Percentiles rank a stretch among this genome's conserved stretches.
Evolutionary conservation across 2,888 invertebrate species (phyloP).

Genomic region (Plagodis pulveraria): DNA sequence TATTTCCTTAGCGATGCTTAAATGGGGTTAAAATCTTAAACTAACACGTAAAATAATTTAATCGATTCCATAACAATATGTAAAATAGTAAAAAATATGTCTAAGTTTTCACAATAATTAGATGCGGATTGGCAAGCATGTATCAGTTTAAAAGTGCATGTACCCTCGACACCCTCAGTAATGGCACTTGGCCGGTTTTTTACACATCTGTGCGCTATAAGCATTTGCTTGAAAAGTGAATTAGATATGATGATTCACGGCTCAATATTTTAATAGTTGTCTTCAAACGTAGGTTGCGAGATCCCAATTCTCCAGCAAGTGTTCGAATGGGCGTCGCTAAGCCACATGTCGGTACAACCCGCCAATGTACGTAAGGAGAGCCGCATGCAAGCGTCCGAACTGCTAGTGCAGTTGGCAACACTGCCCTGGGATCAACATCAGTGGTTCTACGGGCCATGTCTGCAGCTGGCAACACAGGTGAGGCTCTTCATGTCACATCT

Average conservation of each 20-base stretch:
- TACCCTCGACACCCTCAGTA: no score
- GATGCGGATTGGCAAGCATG: no score
- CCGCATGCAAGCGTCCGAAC: conserved; percentile 49
- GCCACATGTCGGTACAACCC: conserved; percentile 37
- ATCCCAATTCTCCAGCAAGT: conserved; percentile 53
- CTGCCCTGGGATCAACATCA: conserved; percentile 63
- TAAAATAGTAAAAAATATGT: no score
- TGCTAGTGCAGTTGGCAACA: conserved; percentile 48
- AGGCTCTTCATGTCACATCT: not conserved
- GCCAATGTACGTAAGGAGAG: conserved; percentile 39
- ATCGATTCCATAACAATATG: no score
- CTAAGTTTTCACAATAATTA: no score
- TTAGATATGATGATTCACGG: not conserved
- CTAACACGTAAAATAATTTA: no score
- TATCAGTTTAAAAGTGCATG: no score
- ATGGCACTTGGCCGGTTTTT: no score
- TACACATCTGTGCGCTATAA: no score
- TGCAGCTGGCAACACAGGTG: conserved; percentile 58
- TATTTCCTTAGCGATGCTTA: no score
- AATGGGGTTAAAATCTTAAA: no score
- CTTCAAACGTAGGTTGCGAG: conserved; percentile 48
- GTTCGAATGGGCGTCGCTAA: conserved; percentile 59
- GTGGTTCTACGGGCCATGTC: conserved; percentile 56
- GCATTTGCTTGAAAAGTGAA: no score
- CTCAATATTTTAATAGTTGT: not conserved